These are phyloP conservation scores for Chloebia gouldiae DNA, from an alignment of 2,113 vertebrate genomes.

Conservation along the genomic window DNA sequence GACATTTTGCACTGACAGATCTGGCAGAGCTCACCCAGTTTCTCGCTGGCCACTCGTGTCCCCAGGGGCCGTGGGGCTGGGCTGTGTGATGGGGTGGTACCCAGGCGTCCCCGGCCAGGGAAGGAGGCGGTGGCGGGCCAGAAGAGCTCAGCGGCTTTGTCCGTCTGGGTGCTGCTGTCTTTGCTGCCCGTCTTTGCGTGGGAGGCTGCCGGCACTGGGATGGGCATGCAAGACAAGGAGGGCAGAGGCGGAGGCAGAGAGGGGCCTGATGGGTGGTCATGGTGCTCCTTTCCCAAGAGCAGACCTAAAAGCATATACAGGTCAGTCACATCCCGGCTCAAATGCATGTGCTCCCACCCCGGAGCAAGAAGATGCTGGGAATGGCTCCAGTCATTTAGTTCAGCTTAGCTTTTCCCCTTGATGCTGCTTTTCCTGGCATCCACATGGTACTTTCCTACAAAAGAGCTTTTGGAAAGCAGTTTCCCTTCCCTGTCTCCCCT, in stretches of 20 bases:
- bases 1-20: rapidly evolving
- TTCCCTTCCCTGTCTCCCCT: not conserved
- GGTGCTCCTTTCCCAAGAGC: conserved; percentile 74
- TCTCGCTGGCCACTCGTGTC: conserved; percentile 47
- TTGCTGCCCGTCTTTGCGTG: conserved; percentile 81
- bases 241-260: conserved; percentile 40
- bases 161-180: conserved; percentile 84
- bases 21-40: conserved; percentile 58
- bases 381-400: not conserved
- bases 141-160: conserved; percentile 74
- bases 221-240: not conserved
- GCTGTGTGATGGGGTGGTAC: conserved; percentile 63
- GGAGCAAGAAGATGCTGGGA: not conserved
- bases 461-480: not conserved
- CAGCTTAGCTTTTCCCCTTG: not conserved
- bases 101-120: conserved; percentile 68
- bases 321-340: not conserved
- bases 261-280: conserved; percentile 24
- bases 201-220: conserved; percentile 11
- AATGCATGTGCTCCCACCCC: not conserved
- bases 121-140: conserved; percentile 71
- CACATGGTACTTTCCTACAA: not conserved
- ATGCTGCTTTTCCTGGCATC: not conserved
- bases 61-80: conserved; percentile 54
- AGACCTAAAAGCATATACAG: conserved; percentile 42